Evolutionary conservation across 64 coral and sea anemone genomes (phyloP).

Genomic region (Montipora capricornis): DNA sequence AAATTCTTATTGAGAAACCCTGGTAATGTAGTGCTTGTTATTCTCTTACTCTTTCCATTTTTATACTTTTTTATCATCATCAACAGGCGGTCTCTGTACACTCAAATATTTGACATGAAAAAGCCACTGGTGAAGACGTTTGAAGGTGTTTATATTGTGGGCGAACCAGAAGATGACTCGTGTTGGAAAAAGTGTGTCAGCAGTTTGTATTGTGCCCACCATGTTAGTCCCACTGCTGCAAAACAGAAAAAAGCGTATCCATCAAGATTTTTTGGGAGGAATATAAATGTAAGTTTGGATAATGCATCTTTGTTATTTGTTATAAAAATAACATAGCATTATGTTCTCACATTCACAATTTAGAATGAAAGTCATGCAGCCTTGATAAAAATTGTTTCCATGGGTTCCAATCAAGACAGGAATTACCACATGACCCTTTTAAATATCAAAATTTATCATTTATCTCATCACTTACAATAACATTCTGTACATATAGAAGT

Average conservation of each 20-base stretch:
- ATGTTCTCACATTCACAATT: too few relatives aligned
- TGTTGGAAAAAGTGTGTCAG: slow-evolving; percentile 84
- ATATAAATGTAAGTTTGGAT: slow-evolving; percentile 60
- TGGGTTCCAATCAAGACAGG: too few relatives aligned
- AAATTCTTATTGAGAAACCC: too few relatives aligned
- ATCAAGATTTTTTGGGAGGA: slow-evolving; percentile 42
- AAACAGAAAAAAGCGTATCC: slow-evolving; percentile 42
- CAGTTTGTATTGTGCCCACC: slow-evolving; percentile 71
- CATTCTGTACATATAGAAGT: too few relatives aligned
- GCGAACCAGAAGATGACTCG: slow-evolving; percentile 38
- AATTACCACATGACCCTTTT: too few relatives aligned
- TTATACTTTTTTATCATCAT: background rate
- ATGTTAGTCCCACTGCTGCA: slow-evolving; percentile 77
- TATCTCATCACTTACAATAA: too few relatives aligned
- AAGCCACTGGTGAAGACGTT: slow-evolving; percentile 72
- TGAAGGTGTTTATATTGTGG: slow-evolving; percentile 74
- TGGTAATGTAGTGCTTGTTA: too few relatives aligned
- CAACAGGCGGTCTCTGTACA: slow-evolving; percentile 81
- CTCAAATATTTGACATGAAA: slow-evolving; percentile 81
- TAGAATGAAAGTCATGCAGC: too few relatives aligned
- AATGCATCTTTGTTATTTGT: too few relatives aligned
- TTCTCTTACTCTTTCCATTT: background rate
- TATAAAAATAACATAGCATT: too few relatives aligned
- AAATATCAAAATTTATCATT: too few relatives aligned
- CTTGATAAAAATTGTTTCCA: too few relatives aligned